These are phyloP conservation scores for Calameuta filiformis DNA, from an alignment of 2,888 invertebrate species.

Conservation along the genomic window DNA sequence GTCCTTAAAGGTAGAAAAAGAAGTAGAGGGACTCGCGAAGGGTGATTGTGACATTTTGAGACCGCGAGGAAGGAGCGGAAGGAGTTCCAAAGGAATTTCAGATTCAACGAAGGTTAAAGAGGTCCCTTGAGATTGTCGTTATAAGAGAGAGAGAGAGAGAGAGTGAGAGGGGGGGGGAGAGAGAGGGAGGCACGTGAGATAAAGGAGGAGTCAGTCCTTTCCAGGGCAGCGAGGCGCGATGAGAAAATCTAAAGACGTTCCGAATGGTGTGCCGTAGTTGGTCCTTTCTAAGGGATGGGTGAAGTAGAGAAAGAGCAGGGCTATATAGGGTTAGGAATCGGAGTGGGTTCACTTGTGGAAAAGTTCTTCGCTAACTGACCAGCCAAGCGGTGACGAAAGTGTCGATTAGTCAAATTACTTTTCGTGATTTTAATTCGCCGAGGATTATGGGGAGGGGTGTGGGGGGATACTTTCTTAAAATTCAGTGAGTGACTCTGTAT, in stretches of 20 bases:
- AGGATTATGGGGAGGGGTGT: slow-evolving; percentile 12
- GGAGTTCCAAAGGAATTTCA: slow-evolving; percentile 1
- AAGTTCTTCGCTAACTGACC: slow-evolving; percentile 21
- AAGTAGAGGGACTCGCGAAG: not conserved
- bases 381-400: slow-evolving; percentile 13
- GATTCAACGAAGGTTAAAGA: slow-evolving; percentile 17
- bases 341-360: slow-evolving; percentile 5
- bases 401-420: slow-evolving; percentile 45
- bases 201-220: slow-evolving; percentile 15
- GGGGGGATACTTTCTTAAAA: not conserved
- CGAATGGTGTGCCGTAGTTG: not conserved
- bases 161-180: not conserved
- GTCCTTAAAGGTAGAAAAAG: not conserved
- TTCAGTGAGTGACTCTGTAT: not conserved
- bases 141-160: slow-evolving; percentile 2
- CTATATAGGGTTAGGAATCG: not conserved
- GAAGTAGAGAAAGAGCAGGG: not conserved
- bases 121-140: slow-evolving; percentile 31
- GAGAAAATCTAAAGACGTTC: slow-evolving; percentile 31
- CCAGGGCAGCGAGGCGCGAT: slow-evolving; percentile 28
- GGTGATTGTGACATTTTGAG: slow-evolving; percentile 6
- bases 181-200: not conserved
- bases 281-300: not conserved
- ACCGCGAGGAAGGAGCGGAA: slow-evolving; percentile 2
- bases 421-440: slow-evolving; percentile 32